Base-by-base conservation (phyloP, 1,140 invertebrate species). In the Pogonus chalceus region DNA sequence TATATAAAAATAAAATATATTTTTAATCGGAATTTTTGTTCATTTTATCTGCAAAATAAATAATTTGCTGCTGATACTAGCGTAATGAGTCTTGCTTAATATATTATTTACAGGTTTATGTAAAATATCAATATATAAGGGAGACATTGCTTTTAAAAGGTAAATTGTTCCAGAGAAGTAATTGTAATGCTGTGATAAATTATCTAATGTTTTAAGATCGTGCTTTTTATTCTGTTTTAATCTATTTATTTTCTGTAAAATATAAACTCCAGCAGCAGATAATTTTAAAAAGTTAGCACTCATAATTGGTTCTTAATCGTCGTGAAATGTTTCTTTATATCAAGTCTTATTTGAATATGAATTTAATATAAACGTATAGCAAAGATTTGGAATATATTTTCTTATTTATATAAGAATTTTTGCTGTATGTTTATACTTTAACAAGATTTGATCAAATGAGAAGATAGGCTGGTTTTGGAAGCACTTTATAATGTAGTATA, bases 401-500 rank as follows among this genome's bases (percentile, higher is more conserved):
- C 7, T 43, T 43, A 43, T 16, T 10, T 43, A 43, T 43, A 7
- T 16, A 7, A 10, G 18, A 43, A 12, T 10, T 4, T 43, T 43
- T 43, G 37, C 37, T 43, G 37, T 43, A 16, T 43, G 37, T 43
- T 10, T 43, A 43, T 43, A 43, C 37, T 31, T 7, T 7, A 43
- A 43, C 7, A 7, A 43, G 18, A 43, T 16, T 16, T 10, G 9
- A 18, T 43, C 37, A 16, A 31, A 12, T 43, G 7, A 43, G 18
- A 18, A 16, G 37, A 18, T n/a, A n/a, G 37, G 18, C 37, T 43
- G 37, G 37, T 43, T 43, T 43, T 43, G 37, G 37, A 43, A 43
- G 37, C 37, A 43, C 37, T 43, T 43, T 43, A 43, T 43, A 43
- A 43, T 7, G 37, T 43, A 43, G 37, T 43, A 43, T 43, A 43